Conservation (phyloP, 1,140 invertebrate species). For the Oryctes rhinoceros region DNA sequence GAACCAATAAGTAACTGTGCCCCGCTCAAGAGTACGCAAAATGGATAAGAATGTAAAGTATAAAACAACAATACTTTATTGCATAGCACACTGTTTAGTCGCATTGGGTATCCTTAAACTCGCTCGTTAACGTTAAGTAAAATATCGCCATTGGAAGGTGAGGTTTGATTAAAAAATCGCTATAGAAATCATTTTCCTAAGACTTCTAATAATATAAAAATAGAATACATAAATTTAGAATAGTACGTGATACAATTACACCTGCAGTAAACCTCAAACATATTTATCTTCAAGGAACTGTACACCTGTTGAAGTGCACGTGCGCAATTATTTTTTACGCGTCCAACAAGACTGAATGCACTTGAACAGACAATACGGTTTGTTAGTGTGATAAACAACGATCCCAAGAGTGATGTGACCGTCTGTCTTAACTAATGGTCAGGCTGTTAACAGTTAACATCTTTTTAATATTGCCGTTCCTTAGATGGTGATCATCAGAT, state of each 20-base stretch:
- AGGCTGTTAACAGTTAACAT: slow-evolving; percentile 26
- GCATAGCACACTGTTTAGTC: too few relatives aligned
- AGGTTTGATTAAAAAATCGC: too few relatives aligned
- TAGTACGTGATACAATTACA: background rate
- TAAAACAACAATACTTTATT: too few relatives aligned
- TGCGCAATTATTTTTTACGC: slow-evolving; percentile 30
- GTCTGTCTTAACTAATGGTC: slow-evolving; percentile 33
- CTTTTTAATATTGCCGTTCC: slow-evolving; percentile 29
- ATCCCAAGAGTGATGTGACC: slow-evolving; percentile 35
- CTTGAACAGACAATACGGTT: slow-evolving; percentile 26
- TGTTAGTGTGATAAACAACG: slow-evolving; percentile 16
- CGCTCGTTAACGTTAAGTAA: too few relatives aligned
- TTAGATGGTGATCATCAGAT: background rate
- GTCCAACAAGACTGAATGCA: slow-evolving; percentile 3
- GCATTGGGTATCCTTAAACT: too few relatives aligned
- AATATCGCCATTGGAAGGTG: too few relatives aligned
- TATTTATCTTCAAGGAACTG: background rate
- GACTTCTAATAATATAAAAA: too few relatives aligned
- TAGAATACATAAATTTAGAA: too few relatives aligned
- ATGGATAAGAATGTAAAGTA: too few relatives aligned
- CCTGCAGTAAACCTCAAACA: background rate
- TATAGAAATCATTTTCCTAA: too few relatives aligned
- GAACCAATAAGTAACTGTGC: too few relatives aligned
- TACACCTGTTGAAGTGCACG: slow-evolving; percentile 11
- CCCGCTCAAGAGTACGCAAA: too few relatives aligned